Base-by-base conservation (phyloP, 2,113 vertebrate species). In the Coptodon rendalli region DNA sequence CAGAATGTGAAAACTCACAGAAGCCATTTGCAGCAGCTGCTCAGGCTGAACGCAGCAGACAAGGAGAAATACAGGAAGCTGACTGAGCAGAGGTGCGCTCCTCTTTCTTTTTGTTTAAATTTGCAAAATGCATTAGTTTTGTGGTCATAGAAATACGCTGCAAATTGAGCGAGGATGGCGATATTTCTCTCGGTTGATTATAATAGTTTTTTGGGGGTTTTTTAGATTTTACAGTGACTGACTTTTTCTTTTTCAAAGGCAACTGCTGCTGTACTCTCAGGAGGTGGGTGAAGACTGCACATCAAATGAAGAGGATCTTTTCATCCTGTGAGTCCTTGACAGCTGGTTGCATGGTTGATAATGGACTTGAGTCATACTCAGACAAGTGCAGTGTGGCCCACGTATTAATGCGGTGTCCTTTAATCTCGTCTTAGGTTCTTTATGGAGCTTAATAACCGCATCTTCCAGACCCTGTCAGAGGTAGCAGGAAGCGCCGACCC, bases 1-100 rank as follows among this genome's bases (percentile, higher is more conserved):
- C 99, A 99, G 97, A 99, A 99, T n/a, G 99, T 99, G 94, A 99
- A 97, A 96, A 99, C 98, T 0, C 98, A 99, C 95, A 96, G 97
- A 0, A 97, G 97, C 80, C 97, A 97, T 54, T 90, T 99, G 93
- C 98, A 98, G 43, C 97, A 98, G 1, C 96, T 99, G 90, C 96
- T 99, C 68, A 97, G 97, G 88, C 92, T 99, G 86, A 99, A 99
- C 91, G 97, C 92, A 1, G 97, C 98, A 0, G 99, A 99, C 91
- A 96, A 97, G 82, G 99, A 99, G 94, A 99, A 99, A 87, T 99
- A 98, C 94, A 96, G 97, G 56, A 97, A 98, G 50, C 98, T 99
- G 89, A 98, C 97, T 2, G 99, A 99, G 86, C 99, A 99, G 96
- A 99, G 98, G 99, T 99, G 53, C n/a, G 27, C 50, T 34, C 7